phyloP scores from a whole-genome alignment of 2,113 vertebrate genomes.

The Nesogale talazaci region DNA sequence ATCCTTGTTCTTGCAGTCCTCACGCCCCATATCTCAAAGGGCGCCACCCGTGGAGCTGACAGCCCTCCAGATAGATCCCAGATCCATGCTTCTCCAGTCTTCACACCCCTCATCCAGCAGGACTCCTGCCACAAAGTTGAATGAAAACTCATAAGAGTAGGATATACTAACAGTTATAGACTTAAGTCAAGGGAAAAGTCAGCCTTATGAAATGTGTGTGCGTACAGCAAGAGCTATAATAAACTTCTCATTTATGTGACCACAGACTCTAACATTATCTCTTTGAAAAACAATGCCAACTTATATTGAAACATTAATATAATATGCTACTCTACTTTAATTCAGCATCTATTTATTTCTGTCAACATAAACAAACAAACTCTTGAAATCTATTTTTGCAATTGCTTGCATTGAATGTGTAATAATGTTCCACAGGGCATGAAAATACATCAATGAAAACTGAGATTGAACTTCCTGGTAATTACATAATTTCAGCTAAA shows the following conservation, averaged over 20 bases:
- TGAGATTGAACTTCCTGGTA: background rate
- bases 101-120: background rate
- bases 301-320: background rate
- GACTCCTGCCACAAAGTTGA: background rate
- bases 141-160: slow-evolving; percentile 17
- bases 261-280: background rate
- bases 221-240: background rate
- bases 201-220: background rate
- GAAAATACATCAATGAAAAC: background rate
- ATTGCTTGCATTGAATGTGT: background rate
- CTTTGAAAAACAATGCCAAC: background rate
- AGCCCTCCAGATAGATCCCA: no score
- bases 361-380: background rate
- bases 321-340: background rate
- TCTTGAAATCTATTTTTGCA: background rate
- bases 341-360: background rate
- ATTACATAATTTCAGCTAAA: background rate
- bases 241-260: background rate
- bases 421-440: background rate
- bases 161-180: background rate
- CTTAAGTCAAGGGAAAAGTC: background rate
- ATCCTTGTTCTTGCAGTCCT: background rate
- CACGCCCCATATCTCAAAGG: no score
- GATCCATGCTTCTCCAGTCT: background rate
- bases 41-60: no score